phyloP scores from a whole-genome alignment of 2,888 invertebrate species.

The Hyalella azteca region DNA sequence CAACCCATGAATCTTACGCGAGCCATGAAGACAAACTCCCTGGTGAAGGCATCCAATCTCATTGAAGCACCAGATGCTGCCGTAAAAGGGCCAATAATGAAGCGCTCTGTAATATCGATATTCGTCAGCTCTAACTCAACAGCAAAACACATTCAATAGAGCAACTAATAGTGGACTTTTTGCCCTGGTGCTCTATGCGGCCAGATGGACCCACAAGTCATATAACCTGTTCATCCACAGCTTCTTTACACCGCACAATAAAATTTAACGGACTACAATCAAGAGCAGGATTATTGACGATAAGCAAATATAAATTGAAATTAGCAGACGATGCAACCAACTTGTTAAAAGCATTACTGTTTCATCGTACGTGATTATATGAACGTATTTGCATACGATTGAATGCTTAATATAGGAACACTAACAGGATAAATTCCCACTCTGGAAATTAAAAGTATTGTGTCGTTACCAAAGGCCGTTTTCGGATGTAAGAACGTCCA shows the following conservation, averaged over 20 bases:
- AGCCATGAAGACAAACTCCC: constrained; percentile 3
- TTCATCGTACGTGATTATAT: too few species aligned
- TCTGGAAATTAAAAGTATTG: too few species aligned
- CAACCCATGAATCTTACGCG: constrained; percentile 4
- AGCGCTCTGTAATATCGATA: constrained; percentile 17
- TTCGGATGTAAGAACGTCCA: too few species aligned
- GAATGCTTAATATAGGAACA: too few species aligned
- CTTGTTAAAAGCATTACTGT: too few species aligned
- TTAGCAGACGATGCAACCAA: too few species aligned
- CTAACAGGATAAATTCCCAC: too few species aligned
- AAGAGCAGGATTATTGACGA: background rate
- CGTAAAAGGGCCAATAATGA: constrained; percentile 11
- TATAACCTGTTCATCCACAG: background rate
- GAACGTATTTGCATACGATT: too few species aligned
- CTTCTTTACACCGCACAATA: background rate
- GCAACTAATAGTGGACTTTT: background rate
- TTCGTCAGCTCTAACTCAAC: background rate
- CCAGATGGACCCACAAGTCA: background rate
- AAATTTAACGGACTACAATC: constrained; percentile 14
- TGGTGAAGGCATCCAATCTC: constrained; percentile 16
- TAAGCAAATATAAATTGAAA: background rate
- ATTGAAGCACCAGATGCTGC: constrained; percentile 6
- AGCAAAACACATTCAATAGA: background rate
- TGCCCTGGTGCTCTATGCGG: background rate
- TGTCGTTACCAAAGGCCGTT: too few species aligned